Evolutionary conservation across 2,888 invertebrate genomes (phyloP).

Genomic region (Phania funesta): DNA sequence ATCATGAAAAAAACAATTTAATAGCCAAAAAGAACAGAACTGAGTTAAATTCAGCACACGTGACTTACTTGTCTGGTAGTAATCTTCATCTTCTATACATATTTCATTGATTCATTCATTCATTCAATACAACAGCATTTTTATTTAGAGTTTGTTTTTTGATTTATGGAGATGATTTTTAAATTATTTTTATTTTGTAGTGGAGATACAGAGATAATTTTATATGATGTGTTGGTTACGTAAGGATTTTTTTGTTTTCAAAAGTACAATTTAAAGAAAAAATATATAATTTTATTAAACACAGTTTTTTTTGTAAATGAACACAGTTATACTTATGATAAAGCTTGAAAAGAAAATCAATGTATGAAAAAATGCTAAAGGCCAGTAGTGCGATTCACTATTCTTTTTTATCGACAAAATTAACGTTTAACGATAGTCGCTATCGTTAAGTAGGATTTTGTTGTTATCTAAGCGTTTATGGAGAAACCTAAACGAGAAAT

Average conservation of each 20-base stretch:
- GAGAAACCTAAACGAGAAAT: too few species aligned
- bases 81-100: slow-evolving; percentile 83
- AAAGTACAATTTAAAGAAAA: slow-evolving; percentile 64
- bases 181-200: slow-evolving; percentile 35
- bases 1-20: slow-evolving; percentile 26
- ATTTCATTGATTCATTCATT: slow-evolving; percentile 63
- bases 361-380: background rate
- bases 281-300: slow-evolving; percentile 52
- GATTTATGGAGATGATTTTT: slow-evolving; percentile 61
- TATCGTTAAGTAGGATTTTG: too few species aligned
- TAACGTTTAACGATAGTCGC: too few species aligned
- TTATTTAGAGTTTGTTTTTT: slow-evolving; percentile 62
- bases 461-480: too few species aligned
- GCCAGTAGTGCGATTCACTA: too few species aligned
- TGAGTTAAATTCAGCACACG: slow-evolving; percentile 61
- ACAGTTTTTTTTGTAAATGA: slow-evolving; percentile 25
- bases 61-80: slow-evolving; percentile 85
- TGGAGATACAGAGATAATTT: slow-evolving; percentile 49
- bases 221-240: slow-evolving; percentile 43
- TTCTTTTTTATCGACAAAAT: too few species aligned
- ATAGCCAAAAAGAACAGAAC: slow-evolving; percentile 24
- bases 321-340: slow-evolving; percentile 29
- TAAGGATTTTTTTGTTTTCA: slow-evolving; percentile 40
- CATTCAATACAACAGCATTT: slow-evolving; percentile 55
- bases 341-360: background rate